Conservation (phyloP, 2,113 vertebrate genomes). For the Ptyas mucosa region DNA sequence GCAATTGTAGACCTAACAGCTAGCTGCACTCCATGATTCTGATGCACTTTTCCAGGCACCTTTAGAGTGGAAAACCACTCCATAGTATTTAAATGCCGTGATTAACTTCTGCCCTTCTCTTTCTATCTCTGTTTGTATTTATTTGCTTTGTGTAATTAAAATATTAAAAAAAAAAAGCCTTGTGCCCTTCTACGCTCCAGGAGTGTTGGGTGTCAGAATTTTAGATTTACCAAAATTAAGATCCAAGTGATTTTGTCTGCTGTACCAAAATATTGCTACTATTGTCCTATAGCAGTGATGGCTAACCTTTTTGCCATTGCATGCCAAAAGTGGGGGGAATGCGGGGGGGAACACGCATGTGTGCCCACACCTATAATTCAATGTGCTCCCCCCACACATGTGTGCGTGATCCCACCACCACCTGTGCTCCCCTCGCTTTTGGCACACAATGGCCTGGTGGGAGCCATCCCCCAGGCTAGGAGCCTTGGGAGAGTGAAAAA, state of each 20-base stretch:
- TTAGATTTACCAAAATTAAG: neutral
- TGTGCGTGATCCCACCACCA: too few species aligned
- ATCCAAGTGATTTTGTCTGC: neutral
- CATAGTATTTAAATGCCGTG: neutral
- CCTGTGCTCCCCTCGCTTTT: too few species aligned
- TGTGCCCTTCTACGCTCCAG: neutral
- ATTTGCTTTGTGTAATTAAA: neutral
- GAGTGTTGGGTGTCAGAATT: neutral
- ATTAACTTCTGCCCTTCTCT: neutral
- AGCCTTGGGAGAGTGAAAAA: too few species aligned
- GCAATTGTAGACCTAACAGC: neutral
- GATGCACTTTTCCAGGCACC: neutral
- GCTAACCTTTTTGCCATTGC: too few species aligned
- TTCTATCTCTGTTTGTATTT: neutral
- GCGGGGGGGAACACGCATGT: too few species aligned
- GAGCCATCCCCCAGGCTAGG: too few species aligned
- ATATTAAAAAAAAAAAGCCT: neutral
- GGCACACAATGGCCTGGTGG: too few species aligned
- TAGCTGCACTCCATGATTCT: neutral
- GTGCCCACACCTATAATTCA: too few species aligned
- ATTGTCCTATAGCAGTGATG: neutral
- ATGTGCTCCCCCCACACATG: too few species aligned
- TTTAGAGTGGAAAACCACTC: neutral
- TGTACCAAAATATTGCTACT: neutral
- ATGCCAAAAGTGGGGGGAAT: too few species aligned